These are phyloP conservation scores for Limenitis camilla DNA, from an alignment of 2,888 invertebrate genomes.

Conservation along the genomic window DNA sequence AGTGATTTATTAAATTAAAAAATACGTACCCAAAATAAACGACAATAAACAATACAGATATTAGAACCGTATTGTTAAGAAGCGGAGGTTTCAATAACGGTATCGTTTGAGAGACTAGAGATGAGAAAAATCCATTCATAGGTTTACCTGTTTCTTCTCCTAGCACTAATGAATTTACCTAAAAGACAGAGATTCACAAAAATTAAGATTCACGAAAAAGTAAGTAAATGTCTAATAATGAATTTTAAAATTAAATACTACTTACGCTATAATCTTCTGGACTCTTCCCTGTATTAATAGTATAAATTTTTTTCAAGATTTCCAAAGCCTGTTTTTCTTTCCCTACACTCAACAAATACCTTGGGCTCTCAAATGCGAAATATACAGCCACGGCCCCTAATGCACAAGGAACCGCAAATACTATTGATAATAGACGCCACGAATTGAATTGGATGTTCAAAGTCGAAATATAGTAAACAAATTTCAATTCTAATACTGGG, in stretches of 20 bases:
- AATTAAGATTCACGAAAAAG: background rate
- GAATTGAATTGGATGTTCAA: constrained; percentile 76
- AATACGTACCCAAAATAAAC: constrained; percentile 59
- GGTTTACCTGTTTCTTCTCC: constrained; percentile 35
- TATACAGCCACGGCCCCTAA: constrained; percentile 73
- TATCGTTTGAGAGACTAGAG: constrained; percentile 56
- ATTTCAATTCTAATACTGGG: constrained; percentile 75
- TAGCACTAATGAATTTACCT: constrained; percentile 44
- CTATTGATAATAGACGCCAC: constrained; percentile 81
- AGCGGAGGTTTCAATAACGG: constrained; percentile 70
- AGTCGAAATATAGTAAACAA: constrained; percentile 55
- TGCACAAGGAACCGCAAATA: constrained; percentile 77
- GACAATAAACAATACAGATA: constrained; percentile 69
- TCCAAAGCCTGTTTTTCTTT: constrained; percentile 70
- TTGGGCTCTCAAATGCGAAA: constrained; percentile 83
- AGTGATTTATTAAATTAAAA: no score
- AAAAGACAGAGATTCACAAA: constrained; percentile 9
- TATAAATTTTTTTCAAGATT: constrained; percentile 43
- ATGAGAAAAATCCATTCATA: constrained; percentile 36
- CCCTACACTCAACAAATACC: constrained; percentile 78
- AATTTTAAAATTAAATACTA: no score
- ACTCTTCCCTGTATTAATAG: constrained; percentile 45
- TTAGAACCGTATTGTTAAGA: constrained; percentile 63
- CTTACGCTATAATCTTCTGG: constrained; percentile 44
- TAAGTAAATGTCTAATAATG: background rate